Evolutionary conservation across 1,140 invertebrate species (phyloP), one percentile per base, ranked within the genome.

Genomic region (Drosophila orosa): DNA sequence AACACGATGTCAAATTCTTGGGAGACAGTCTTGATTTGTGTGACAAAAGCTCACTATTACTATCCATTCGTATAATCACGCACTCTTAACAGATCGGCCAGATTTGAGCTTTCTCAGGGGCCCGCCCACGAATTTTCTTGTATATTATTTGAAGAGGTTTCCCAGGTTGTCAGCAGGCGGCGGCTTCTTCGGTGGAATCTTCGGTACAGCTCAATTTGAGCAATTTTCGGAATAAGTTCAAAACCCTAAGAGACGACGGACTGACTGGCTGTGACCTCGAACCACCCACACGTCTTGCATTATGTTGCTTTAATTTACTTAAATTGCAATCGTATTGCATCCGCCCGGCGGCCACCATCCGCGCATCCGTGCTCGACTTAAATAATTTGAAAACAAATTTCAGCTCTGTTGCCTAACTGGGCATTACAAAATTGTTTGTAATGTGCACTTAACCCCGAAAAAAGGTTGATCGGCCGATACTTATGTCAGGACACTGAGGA

Each of bases 351-450:
- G 48, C 48, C 48, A 54, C 63, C 67, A 48, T 45, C 37, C 50
- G 54, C 58, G 44, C 59, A 37, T 61, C 74, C 68, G 60, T 86
- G 83, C 83, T 86, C 83, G 83, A 86, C 83, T 86, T 86, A 83
- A 86, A 86, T 86, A 86, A 86, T 86, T 83, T 87, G 83, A 87
- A 87, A 86, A 86, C 83, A 86, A 86, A 86, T 87, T 86, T 87
- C 79, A 74, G 66, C 52, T 47, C 74, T 83, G 83, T 87, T 87
- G 80, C 78, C 85, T 82, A 87, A 87, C 83, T 87, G 83, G 71
- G 62, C 79, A 83, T 82, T 86, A 83, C 83, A 73, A 77, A 83
- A 86, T 86, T 83, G 83, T 86, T 74, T 79, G 62, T 87, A 86
- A 86, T 86, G 74, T 29, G 62, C 83, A 87, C 78, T 86, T 86